Conservation (phyloP, 2,113 vertebrate genomes). For the Colistium nudipinnis region DNA sequence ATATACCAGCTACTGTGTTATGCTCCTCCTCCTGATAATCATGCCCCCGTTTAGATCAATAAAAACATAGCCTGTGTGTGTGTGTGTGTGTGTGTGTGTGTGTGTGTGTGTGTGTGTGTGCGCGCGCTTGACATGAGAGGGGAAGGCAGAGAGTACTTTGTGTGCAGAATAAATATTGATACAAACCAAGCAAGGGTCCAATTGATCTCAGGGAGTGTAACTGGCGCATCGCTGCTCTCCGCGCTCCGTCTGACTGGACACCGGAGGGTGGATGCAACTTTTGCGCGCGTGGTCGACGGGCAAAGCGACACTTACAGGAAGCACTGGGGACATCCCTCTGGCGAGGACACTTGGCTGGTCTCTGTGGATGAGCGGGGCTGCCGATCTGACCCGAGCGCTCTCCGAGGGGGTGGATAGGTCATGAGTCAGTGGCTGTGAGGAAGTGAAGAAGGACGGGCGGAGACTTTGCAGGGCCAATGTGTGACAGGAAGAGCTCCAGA, state of each 20-base stretch:
- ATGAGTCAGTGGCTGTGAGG: slow-evolving; percentile 72
- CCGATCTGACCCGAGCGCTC: slow-evolving; percentile 40
- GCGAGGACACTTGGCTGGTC: slow-evolving; percentile 29
- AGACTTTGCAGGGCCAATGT: slow-evolving; percentile 72
- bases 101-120: slow-evolving; percentile 22
- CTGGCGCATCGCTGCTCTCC: slow-evolving; percentile 35
- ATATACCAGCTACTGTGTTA: slow-evolving; percentile 65
- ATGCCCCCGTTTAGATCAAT: slow-evolving; percentile 76
- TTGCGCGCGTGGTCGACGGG: slow-evolving; percentile 22
- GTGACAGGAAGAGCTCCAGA: slow-evolving; percentile 82
- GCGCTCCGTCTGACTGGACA: slow-evolving; percentile 32
- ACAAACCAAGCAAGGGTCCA: slow-evolving; percentile 76
- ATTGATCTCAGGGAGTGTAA: slow-evolving; percentile 73
- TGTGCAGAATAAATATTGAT: slow-evolving; percentile 84
- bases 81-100: slow-evolving; percentile 20
- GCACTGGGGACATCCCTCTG: slow-evolving; percentile 6
- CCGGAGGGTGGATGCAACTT: slow-evolving; percentile 41
- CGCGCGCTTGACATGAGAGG: slow-evolving; percentile 57
- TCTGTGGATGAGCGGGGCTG: slow-evolving; percentile 26
- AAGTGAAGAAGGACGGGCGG: slow-evolving; percentile 63
- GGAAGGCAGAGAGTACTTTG: slow-evolving; percentile 70
- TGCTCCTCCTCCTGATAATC: slow-evolving; percentile 64
- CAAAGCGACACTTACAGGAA: slow-evolving; percentile 31
- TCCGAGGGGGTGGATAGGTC: slow-evolving; percentile 48
- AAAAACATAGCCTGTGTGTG: slow-evolving; percentile 67